A percentile compares a stretch with the other conserved stretches of the same genome.
These are phyloP conservation scores for Oligia fasciuncula DNA, from an alignment of 2,888 invertebrate species.

Conservation along the genomic window DNA sequence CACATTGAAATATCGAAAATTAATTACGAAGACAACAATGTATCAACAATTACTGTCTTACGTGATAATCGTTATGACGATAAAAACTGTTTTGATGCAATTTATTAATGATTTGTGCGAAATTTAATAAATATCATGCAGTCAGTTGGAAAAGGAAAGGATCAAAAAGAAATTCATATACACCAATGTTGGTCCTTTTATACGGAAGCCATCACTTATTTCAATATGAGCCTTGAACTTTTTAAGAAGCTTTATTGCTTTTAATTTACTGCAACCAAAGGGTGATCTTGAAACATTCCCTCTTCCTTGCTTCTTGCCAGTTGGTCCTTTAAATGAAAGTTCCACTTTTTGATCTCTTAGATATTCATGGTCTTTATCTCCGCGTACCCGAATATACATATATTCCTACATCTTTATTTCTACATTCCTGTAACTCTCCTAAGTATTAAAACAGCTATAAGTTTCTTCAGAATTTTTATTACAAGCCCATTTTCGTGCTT, in stretches of 20 bases:
- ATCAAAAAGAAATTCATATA: background rate
- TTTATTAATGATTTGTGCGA: background rate
- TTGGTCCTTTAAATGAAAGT: background rate
- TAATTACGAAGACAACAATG: background rate
- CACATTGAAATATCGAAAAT: background rate
- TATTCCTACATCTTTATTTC: background rate
- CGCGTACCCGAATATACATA: accelerated
- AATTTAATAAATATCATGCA: background rate
- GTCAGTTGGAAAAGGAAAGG: background rate
- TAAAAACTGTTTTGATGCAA: background rate
- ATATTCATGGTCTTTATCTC: background rate
- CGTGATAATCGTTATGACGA: background rate
- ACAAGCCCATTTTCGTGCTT: too few species aligned
- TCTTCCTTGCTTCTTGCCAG: background rate
- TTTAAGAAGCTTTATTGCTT: constrained; percentile 1
- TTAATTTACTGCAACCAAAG: background rate
- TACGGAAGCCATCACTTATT: constrained; percentile 6
- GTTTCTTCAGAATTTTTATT: background rate
- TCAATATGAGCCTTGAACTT: background rate
- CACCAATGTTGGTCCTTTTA: background rate
- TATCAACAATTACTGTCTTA: background rate
- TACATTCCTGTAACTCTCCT: background rate
- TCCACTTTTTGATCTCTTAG: too few species aligned
- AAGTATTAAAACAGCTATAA: background rate
- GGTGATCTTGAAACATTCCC: background rate